Evolutionary conservation across 2,113 vertebrate genomes (phyloP), one percentile per base, ranked within the genome.

Genomic region (Myotis davidii): DNA sequence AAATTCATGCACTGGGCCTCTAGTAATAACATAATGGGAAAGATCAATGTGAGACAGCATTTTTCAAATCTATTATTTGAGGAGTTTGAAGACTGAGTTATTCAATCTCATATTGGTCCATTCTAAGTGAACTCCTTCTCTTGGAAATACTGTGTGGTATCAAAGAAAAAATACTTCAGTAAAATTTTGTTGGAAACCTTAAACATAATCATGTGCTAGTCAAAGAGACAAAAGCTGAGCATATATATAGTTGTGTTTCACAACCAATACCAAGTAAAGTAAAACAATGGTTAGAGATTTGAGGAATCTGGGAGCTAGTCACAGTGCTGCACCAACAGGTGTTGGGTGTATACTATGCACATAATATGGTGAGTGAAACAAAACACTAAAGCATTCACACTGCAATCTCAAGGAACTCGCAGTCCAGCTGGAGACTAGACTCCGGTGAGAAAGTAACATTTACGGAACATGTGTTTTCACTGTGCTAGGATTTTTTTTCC

Each of bases 31-130:
- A 67, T 13, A 91, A 7, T 65, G 39, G 54, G 8, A 92, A 54
- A 72, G 37, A 73, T 85, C 61, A 85, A 45, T 52, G 45, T 48
- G 29, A 94, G 48, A 84, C 0, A 64, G 21, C 21, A 21, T 59
- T 72, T 73, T 90, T 95, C 10, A 90, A 77, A 69, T 91, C 21
- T 87, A 84, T 69, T 42, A 50, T 84, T 52, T 82, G 34, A 88
- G 79, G n/a, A 82, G 18, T 50, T 23, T 84, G 39, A 90, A 86
- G 12, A 69, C 13, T 9, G 16, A 34, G 13, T 56, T 69, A 83
- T 34, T 78, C 34, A 54, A 1, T 21, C 3, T n/a, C 56, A 34
- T 20, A 78, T 48, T 52, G 45, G 54, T 76, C 39, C 54, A 72
- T 70, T 61, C 42, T 73, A 95, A 86, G 27, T 45, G 13, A 86